A percentile compares a stretch with the other conserved stretches of the same genome.
Conservation (phyloP, 2,113 vertebrate genomes). For the Otus sunia region DNA sequence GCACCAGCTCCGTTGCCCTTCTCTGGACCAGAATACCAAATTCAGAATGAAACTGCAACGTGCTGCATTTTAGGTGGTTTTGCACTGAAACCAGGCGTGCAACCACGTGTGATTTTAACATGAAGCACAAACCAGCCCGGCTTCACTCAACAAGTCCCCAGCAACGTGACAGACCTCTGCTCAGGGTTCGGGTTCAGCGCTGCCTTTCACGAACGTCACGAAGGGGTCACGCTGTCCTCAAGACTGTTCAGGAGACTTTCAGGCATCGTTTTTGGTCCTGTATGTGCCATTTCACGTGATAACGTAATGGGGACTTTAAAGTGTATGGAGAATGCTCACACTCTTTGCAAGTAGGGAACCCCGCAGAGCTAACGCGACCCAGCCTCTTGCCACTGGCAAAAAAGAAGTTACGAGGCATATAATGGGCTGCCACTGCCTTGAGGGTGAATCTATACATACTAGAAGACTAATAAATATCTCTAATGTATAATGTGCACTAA, state of each 20-base stretch:
- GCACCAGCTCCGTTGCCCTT: too few relatives aligned
- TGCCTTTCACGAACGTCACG: background rate
- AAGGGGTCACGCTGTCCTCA: fast-evolving
- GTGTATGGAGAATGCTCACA: fast-evolving
- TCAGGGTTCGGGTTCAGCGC: background rate
- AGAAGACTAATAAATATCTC: background rate
- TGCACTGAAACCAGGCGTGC: fast-evolving
- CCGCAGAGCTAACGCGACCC: background rate
- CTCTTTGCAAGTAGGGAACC: background rate
- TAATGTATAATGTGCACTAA: background rate
- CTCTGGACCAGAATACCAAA: too few relatives aligned
- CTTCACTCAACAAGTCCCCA: background rate
- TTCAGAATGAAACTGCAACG: background rate
- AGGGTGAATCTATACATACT: background rate
- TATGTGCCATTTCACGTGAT: background rate
- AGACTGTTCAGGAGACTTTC: background rate
- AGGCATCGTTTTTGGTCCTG: fast-evolving
- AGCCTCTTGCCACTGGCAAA: background rate
- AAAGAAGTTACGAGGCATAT: background rate
- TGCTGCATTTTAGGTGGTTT: background rate
- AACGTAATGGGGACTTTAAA: background rate
- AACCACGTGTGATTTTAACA: fast-evolving
- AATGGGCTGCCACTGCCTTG: background rate
- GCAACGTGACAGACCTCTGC: background rate
- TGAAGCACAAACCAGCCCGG: fast-evolving